Evolutionary conservation across 2,797 vertebrate species (phyloP).

Genomic region (Hyperoplus immaculatus): DNA sequence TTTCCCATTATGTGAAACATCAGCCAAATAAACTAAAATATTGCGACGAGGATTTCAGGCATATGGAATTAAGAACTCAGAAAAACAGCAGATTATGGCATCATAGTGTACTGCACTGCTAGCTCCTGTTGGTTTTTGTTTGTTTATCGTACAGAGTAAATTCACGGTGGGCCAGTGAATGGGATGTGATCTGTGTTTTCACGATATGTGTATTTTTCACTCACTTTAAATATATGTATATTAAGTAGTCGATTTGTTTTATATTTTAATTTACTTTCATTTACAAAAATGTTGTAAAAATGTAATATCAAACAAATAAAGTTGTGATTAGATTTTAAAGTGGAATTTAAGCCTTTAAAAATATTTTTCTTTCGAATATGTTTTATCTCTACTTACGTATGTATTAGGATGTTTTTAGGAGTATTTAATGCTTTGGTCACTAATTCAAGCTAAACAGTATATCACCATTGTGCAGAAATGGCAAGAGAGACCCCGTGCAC

Average conservation of each 20-base stretch:
- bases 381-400: not conserved
- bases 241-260: not conserved
- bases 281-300: not conserved
- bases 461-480: conserved; percentile 43
- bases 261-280: not conserved
- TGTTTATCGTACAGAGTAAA: not conserved
- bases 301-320: not conserved
- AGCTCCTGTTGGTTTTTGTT: not conserved
- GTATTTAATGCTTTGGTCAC: no score
- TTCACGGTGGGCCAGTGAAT: not conserved
- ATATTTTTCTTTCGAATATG: not conserved
- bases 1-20: not conserved
- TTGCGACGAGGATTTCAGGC: not conserved
- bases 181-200: not conserved
- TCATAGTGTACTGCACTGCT: no score
- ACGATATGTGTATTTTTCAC: not conserved
- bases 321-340: not conserved
- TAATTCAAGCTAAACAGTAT: conserved; percentile 28
- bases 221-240: not conserved
- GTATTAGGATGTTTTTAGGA: not conserved
- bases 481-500: conserved; percentile 49
- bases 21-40: not conserved
- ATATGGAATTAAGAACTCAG: not conserved
- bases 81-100: not conserved
- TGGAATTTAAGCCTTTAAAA: not conserved